Percentiles rank a stretch among this genome's conserved stretches.
phyloP scores from a whole-genome alignment of 2,113 vertebrate genomes.

The Excalfactoria chinensis region DNA sequence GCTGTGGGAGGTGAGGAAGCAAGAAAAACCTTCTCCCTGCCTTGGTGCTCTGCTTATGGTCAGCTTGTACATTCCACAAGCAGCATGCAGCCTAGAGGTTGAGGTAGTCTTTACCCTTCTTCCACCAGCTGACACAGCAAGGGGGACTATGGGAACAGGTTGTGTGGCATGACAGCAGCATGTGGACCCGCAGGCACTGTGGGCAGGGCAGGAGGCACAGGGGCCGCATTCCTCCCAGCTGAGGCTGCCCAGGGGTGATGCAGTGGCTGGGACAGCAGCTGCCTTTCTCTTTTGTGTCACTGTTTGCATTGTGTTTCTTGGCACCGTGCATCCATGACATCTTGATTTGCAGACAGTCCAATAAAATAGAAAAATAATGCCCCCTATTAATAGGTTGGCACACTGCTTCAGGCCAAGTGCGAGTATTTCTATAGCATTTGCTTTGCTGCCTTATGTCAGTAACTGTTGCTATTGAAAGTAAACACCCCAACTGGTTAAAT shows the following conservation, averaged over 20 bases:
- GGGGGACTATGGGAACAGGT: not conserved
- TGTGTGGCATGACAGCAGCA: not conserved
- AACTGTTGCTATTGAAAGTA: constrained; percentile 71
- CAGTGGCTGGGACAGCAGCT: not conserved
- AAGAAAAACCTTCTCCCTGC: not conserved
- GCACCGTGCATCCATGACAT: not conserved
- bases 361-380: constrained; percentile 62
- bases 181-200: accelerated
- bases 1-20: not conserved
- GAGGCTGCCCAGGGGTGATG: not conserved
- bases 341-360: constrained; percentile 50
- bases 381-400: constrained; percentile 50
- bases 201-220: not conserved
- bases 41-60: not conserved
- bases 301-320: constrained; percentile 32
- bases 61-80: not conserved
- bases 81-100: not conserved
- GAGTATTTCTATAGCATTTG: constrained; percentile 50
- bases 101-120: accelerated
- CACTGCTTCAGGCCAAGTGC: constrained; percentile 43
- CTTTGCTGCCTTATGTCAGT: constrained; percentile 53
- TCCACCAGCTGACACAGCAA: not conserved
- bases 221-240: not conserved
- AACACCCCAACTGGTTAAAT: constrained; percentile 70
- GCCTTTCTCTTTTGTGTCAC: not conserved